Percentiles rank a stretch among this genome's conserved stretches.
These are phyloP conservation scores for Alouatta palliata DNA, from an alignment of 2,113 vertebrate species.

Conservation along the genomic window DNA sequence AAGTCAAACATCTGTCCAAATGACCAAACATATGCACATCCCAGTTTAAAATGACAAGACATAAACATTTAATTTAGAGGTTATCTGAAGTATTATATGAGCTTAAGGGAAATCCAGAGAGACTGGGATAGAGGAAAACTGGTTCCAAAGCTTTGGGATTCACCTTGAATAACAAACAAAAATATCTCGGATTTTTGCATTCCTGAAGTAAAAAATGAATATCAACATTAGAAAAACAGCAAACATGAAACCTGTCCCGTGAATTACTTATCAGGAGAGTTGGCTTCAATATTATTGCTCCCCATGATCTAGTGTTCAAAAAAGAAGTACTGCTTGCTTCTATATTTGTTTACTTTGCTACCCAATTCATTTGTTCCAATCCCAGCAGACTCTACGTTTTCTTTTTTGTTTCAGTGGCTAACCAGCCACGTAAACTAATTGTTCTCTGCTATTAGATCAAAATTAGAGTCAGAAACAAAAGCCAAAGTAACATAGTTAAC, in stretches of 20 bases:
- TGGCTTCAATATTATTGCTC: not conserved
- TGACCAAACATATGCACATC: conserved; percentile 65
- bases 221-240: conserved; percentile 74
- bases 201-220: conserved; percentile 20
- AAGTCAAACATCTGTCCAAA: conserved; percentile 77
- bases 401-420: conserved; percentile 66
- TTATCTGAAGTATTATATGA: conserved; percentile 59
- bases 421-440: conserved; percentile 53
- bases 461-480: conserved; percentile 66
- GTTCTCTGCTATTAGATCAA: conserved; percentile 55
- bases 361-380: conserved; percentile 59
- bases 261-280: conserved; percentile 61
- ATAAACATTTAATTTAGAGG: conserved; percentile 59
- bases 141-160: not conserved
- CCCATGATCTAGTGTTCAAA: not conserved
- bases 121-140: conserved; percentile 45
- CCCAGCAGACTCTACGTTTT: conserved; percentile 50
- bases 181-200: conserved; percentile 30
- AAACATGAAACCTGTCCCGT: conserved; percentile 42
- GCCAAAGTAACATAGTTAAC: not conserved
- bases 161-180: conserved; percentile 47
- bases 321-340: conserved; percentile 64
- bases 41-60: conserved; percentile 65
- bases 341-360: conserved; percentile 58
- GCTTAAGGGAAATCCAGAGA: conserved; percentile 25